A percentile compares a stretch with the other conserved stretches of the same genome.
Evolutionary conservation across 2,797 vertebrate genomes (phyloP).

Genomic region (Zonotrichia albicollis): DNA sequence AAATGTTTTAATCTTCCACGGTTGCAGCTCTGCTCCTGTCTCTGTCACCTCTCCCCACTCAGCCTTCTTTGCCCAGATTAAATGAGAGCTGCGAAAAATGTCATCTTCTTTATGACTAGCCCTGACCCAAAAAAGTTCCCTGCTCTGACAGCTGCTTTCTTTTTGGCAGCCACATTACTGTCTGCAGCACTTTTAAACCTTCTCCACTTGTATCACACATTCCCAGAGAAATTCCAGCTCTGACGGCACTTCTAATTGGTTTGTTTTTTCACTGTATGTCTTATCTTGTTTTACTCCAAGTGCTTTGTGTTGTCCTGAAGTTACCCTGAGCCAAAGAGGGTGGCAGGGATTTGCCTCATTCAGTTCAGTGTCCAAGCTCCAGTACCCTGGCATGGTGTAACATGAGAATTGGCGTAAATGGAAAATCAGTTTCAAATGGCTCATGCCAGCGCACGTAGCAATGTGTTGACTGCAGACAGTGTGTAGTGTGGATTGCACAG

Average conservation of each 20-base stretch:
- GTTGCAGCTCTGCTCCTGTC: background rate
- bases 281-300: slow-evolving; percentile 35
- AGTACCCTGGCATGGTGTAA: slow-evolving; percentile 31
- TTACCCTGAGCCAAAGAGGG: slow-evolving; percentile 36
- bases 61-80: background rate
- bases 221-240: slow-evolving; percentile 38
- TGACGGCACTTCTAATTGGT: background rate
- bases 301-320: slow-evolving; percentile 44
- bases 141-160: slow-evolving; percentile 24
- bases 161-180: slow-evolving; percentile 21
- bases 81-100: slow-evolving; percentile 8
- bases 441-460: background rate
- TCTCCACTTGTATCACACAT: slow-evolving; percentile 16
- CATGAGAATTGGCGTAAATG: slow-evolving; percentile 24
- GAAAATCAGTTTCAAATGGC: slow-evolving; percentile 49
- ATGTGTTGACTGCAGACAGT: slow-evolving; percentile 31
- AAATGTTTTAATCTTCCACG: slow-evolving; percentile 7
- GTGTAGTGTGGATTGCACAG: slow-evolving; percentile 41
- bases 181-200: slow-evolving; percentile 28
- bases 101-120: background rate
- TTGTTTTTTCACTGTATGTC: slow-evolving; percentile 14
- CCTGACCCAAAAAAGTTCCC: background rate
- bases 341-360: slow-evolving; percentile 27
- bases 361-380: slow-evolving; percentile 9
- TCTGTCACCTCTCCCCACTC: background rate